A percentile compares a stretch with the other conserved stretches of the same genome.
Conservation (phyloP, 35 echinoderm and acorn worm species). For the Ophiothrix spiculata region DNA sequence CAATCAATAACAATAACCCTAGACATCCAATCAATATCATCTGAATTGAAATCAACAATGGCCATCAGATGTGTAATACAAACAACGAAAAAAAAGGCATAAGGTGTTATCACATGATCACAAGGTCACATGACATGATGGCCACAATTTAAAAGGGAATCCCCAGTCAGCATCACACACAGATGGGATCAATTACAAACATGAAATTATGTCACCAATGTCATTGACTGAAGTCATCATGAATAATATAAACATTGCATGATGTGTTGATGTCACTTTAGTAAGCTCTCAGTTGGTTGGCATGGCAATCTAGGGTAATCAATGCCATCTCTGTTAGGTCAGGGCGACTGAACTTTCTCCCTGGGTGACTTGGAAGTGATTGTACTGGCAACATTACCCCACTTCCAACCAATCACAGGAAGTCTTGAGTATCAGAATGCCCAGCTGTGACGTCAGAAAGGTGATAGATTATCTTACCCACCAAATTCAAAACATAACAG, state of each 20-base stretch:
- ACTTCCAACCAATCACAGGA: neutral
- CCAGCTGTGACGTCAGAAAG: neutral
- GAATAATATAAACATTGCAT: too few species aligned
- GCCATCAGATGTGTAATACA: too few species aligned
- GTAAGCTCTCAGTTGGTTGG: too few species aligned
- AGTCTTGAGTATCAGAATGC: neutral
- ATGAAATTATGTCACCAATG: neutral
- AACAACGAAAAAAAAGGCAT: too few species aligned
- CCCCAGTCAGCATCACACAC: too few species aligned
- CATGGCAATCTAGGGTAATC: neutral
- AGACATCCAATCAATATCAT: too few species aligned
- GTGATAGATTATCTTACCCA: neutral
- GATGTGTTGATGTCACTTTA: too few species aligned
- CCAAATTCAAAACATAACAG: constrained; percentile 8
- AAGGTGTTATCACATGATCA: too few species aligned
- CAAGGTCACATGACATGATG: neutral
- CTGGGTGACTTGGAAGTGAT: neutral
- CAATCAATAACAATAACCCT: too few species aligned
- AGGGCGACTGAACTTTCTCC: neutral
- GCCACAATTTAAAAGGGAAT: constrained; percentile 1
- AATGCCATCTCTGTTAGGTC: neutral
- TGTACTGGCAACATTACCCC: neutral
- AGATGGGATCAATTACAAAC: neutral
- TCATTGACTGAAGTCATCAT: neutral
- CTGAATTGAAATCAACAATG: too few species aligned